phyloP scores from a whole-genome alignment of 2,797 vertebrate genomes.

The Chromis chromis region DNA sequence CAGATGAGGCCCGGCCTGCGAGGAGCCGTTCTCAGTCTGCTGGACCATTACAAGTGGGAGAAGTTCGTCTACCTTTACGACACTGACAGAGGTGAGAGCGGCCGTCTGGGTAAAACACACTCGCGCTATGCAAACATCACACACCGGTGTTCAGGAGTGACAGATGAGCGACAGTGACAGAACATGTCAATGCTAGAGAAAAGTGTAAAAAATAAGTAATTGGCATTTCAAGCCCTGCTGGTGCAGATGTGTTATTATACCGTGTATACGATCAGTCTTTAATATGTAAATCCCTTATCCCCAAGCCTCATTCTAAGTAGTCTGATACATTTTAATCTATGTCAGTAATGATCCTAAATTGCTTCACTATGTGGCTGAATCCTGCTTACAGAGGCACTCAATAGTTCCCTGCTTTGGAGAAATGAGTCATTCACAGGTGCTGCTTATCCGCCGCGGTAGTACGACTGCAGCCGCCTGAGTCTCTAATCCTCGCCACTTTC shows the following conservation, averaged over 20 bases:
- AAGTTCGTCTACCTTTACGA: slow-evolving; percentile 98
- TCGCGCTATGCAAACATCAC: background rate
- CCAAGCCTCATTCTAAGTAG: slow-evolving; percentile 56
- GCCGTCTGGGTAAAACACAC: background rate
- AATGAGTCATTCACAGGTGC: slow-evolving; percentile 78
- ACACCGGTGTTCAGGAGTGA: slow-evolving; percentile 4
- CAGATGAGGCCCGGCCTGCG: slow-evolving; percentile 95
- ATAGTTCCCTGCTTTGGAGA: slow-evolving; percentile 59
- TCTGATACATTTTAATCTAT: slow-evolving; percentile 73
- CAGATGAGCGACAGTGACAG: slow-evolving; percentile 1
- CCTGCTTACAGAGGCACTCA: slow-evolving; percentile 58
- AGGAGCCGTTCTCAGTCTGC: slow-evolving; percentile 91
- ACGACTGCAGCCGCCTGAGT: slow-evolving; percentile 54
- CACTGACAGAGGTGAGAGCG: slow-evolving; percentile 94
- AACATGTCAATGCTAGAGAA: slow-evolving; percentile 27
- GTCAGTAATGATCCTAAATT: slow-evolving; percentile 74
- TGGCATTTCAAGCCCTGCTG: slow-evolving; percentile 18
- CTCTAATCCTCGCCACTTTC: slow-evolving; percentile 67
- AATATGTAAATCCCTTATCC: slow-evolving; percentile 70
- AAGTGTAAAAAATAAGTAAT: slow-evolving; percentile 30
- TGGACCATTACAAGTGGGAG: slow-evolving; percentile 96
- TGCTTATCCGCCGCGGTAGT: slow-evolving; percentile 51
- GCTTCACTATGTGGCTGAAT: slow-evolving; percentile 65
- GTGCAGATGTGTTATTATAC: slow-evolving; percentile 49
- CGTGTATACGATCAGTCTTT: slow-evolving; percentile 60